Percentiles rank a stretch among this genome's conserved stretches.
phyloP scores from a whole-genome alignment of 2,797 vertebrate species.

The Bufotes viridis region DNA sequence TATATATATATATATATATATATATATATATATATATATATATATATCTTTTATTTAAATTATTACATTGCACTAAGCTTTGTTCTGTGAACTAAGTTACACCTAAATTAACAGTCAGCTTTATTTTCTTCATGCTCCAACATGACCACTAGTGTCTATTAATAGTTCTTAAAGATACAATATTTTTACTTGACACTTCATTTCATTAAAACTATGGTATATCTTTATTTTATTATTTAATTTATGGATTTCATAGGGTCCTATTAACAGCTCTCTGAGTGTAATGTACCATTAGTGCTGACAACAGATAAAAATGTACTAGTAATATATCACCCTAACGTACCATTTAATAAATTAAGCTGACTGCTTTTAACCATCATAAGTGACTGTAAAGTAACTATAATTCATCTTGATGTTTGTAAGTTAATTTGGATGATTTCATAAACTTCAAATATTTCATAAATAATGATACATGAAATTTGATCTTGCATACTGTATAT shows the following conservation, averaged over 20 bases:
- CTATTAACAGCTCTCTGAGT: conserved; percentile 38
- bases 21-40: too few species aligned
- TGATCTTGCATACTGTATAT: background rate
- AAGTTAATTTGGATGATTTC: conserved; percentile 3
- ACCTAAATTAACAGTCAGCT: conserved; percentile 29
- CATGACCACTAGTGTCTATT: conserved; percentile 28
- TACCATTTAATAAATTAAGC: conserved; percentile 40
- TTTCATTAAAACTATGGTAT: conserved; percentile 41
- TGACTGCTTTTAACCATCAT: conserved; percentile 29
- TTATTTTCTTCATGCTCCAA: conserved; percentile 41
- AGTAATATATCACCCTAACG: conserved; percentile 57
- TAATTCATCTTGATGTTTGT: conserved; percentile 22
- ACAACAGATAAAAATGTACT: conserved; percentile 45
- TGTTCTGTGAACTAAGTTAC: conserved; percentile 16
- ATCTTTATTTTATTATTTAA: conserved; percentile 35
- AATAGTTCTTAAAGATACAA: conserved; percentile 50
- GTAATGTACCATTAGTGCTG: conserved; percentile 57
- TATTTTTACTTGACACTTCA: conserved; percentile 54
- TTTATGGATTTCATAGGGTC: conserved; percentile 33
- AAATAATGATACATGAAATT: background rate
- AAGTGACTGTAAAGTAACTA: conserved; percentile 32
- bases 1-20: too few species aligned
- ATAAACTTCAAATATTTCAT: background rate
- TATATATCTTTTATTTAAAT: too few species aligned
- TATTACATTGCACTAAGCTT: background rate